Base-by-base conservation (phyloP, 1,140 invertebrate species). In the Drosophila oshimai region DNA sequence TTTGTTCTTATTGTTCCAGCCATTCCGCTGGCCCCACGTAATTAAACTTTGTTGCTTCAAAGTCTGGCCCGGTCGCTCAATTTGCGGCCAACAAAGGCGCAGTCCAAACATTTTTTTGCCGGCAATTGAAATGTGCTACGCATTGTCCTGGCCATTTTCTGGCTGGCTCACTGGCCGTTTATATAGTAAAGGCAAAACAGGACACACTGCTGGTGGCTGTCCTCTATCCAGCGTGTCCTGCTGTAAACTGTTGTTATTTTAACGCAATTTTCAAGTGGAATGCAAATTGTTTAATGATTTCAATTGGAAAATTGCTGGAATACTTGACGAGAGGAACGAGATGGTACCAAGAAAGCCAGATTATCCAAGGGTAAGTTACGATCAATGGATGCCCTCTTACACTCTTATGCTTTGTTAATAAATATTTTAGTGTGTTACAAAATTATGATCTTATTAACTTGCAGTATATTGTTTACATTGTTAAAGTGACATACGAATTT, bases 201-300 rank as follows among this genome's bases (percentile, higher is more conserved):
- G 78, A 81, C 78, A 77, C 41, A 13, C 12, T 9, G 41, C 5
- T 64, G 47, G 41, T 46, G 31, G 41, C 58, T 18, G 36, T 31
- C 26, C 13, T 55, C 44, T 65, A 67, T 41, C 60, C 62, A 34
- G 60, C 58, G 34, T 47, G 55, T 64, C 69, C 74, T 73, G 60
- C 71, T 81, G 83, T 84, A 88, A 89, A 79, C 84, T 84, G 79
- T 89, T 89, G 84, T 86, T 86, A 86, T 86, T 86, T 89, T 84
- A 89, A 89, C 84, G 84, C 84, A 89, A 89, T 89, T 89, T 89
- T 89, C 84, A 89, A 89, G 84, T 89, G 84, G 84, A 84, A 89
- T 89, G 84, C 84, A 89, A 89, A 89, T 89, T 89, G 86, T 89
- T 89, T 89, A 89, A 89, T 89, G 86, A 89, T 89, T 89, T 89